These are phyloP conservation scores for Bufo gargarizans DNA, from an alignment of 2,113 vertebrate species.

Conservation along the genomic window DNA sequence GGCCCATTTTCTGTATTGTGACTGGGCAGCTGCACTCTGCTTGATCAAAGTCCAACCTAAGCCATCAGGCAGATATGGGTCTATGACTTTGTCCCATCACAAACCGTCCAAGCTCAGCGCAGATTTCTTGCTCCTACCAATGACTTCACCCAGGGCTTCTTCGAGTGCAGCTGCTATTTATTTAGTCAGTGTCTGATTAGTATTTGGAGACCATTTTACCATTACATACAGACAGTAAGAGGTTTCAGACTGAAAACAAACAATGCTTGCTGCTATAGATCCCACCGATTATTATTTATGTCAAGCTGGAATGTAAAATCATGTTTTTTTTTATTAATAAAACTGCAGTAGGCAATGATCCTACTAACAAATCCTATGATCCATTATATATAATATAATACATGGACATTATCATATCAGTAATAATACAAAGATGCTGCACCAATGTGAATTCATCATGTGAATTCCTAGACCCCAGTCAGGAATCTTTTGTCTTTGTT, in stretches of 20 bases:
- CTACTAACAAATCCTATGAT: background rate
- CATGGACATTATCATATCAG: background rate
- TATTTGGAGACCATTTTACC: conserved; percentile 7
- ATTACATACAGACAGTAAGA: conserved; percentile 22
- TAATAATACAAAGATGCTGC: background rate
- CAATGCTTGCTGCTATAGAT: background rate
- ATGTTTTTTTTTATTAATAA: background rate
- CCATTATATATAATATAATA: background rate
- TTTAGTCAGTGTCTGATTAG: conserved; percentile 39
- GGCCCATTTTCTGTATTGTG: conserved; percentile 15
- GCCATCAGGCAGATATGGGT: conserved; percentile 2
- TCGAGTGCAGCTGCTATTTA: conserved; percentile 46
- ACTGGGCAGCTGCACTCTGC: conserved; percentile 22
- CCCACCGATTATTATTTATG: background rate
- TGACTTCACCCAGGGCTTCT: conserved; percentile 2
- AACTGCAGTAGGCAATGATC: background rate
- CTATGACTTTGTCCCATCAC: conserved; percentile 5
- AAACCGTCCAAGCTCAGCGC: background rate
- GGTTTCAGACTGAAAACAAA: background rate
- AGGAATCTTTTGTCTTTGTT: background rate
- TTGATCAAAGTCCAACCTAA: conserved; percentile 7
- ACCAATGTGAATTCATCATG: background rate
- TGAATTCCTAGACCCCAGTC: background rate
- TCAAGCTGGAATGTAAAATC: background rate
- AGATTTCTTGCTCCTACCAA: conserved; percentile 22